Base-by-base conservation (phyloP, 2,113 vertebrate genomes). In the Oreochromis niloticus region DNA sequence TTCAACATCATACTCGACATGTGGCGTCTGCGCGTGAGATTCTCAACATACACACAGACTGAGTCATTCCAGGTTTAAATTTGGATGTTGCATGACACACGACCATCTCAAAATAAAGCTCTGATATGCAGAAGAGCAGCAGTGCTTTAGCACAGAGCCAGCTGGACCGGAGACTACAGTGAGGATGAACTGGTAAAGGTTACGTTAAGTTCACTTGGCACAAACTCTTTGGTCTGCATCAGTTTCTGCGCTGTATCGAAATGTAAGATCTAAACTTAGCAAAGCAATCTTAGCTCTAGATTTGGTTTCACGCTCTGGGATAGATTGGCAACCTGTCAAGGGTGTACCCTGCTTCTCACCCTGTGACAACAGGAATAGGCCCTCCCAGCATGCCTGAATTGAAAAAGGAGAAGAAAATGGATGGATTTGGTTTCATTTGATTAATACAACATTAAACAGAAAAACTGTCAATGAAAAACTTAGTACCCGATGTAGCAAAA, bases 1-100 rank as follows among this genome's bases (percentile, higher is more conserved):
- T 89, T 90, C 88, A 79, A 89, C 89, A 88, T 88, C 81, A 68
- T 75, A 85, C 89, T 87, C 10, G 80, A 94, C 92, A 73, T 86
- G 89, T 82, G 73, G 57, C 43, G 52, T 80, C 85, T 39, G 81
- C 30, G 79, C 30, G 83, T 82, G 56, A 79, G 66, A 34, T 55
- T 84, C 68, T 80, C 71, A 34, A 5, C 75, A 32, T 52, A 59
- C 85, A 83, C 63, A 43, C 32, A 3, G 52, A 36, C 68, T 63
- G 87, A 85, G 81, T 92, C 92, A 73, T 73, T 85, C 61, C 5
- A 3, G 50, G 79, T 82, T 88, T 87, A 71, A 86, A 78, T 79
- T 82, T 3, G 63, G 66, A 88, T 57, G 55, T 6, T 19, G 84
- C 8, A 63, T 34, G 55, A 85, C 85, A 85, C 57, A 75, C 43